phyloP scores from a whole-genome alignment of 2,797 vertebrate genomes.

The Anomalospiza imberbis region DNA sequence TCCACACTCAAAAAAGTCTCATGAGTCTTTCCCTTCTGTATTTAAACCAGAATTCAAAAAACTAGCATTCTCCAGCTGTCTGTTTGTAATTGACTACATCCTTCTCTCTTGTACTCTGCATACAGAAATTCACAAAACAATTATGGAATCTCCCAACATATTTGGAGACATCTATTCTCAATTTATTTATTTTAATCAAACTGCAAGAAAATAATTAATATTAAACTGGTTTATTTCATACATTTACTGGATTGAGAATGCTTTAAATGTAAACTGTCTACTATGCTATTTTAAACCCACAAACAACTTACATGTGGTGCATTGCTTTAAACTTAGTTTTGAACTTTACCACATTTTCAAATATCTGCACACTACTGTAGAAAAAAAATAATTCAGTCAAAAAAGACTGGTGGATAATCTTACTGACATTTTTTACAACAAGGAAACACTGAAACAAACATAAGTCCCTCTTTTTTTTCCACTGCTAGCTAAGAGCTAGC shows the following conservation, averaged over 20 bases:
- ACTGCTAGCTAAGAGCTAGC: not conserved
- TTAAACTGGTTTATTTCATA: not conserved
- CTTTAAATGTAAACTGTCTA: not conserved
- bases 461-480: not conserved
- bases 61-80: not conserved
- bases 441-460: not conserved
- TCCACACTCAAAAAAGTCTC: not conserved
- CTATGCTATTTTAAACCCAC: slow-evolving; percentile 16
- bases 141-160: not conserved
- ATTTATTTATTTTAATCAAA: not conserved
- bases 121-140: not conserved
- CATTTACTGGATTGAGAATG: not conserved
- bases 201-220: not conserved
- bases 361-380: not conserved
- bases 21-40: not conserved
- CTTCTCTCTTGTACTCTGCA: not conserved
- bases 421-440: not conserved
- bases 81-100: not conserved
- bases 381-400: slow-evolving; percentile 31
- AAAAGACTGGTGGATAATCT: slow-evolving; percentile 4
- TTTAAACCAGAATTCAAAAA: not conserved
- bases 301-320: not conserved
- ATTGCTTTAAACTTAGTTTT: slow-evolving; percentile 9
- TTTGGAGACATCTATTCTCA: not conserved
- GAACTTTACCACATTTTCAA: slow-evolving; percentile 8